A percentile compares a stretch with the other conserved stretches of the same genome.
These are phyloP conservation scores for Erannis defoliaria DNA, from an alignment of 2,888 invertebrate species.

Conservation along the genomic window DNA sequence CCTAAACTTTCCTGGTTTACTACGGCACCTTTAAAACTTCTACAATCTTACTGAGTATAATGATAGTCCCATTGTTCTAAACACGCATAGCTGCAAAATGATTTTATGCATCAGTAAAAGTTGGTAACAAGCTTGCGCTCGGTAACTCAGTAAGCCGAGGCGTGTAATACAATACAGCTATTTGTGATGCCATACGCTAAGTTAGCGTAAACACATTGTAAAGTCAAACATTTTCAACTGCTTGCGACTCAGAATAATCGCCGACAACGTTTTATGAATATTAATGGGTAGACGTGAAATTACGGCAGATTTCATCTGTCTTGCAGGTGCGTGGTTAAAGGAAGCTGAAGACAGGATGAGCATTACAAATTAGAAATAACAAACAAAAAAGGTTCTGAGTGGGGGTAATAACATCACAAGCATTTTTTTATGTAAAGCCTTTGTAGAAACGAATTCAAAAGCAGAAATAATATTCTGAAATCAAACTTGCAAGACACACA, in stretches of 20 bases:
- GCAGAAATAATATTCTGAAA: neutral
- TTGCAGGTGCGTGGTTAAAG: conserved; percentile 37
- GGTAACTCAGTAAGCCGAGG: conserved; percentile 60
- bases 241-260: conserved; percentile 66
- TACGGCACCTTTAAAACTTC: conserved; percentile 37
- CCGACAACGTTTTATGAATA: conserved; percentile 69
- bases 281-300: conserved; percentile 66
- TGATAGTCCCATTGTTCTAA: conserved; percentile 52
- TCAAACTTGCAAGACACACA: neutral
- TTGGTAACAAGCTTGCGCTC: conserved; percentile 60
- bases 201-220: conserved; percentile 68
- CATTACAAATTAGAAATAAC: conserved; percentile 32
- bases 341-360: conserved; percentile 28
- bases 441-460: neutral
- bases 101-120: conserved; percentile 62
- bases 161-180: conserved; percentile 73
- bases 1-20: conserved; percentile 1
- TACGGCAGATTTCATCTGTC: conserved; percentile 54
- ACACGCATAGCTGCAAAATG: conserved; percentile 53
- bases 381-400: too few relatives aligned
- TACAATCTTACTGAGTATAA: conserved; percentile 47
- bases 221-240: conserved; percentile 58
- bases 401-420: neutral
- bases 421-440: neutral
- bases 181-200: conserved; percentile 68